These are phyloP conservation scores for Charina bottae DNA, from an alignment of 2,113 vertebrate species.

Conservation along the genomic window DNA sequence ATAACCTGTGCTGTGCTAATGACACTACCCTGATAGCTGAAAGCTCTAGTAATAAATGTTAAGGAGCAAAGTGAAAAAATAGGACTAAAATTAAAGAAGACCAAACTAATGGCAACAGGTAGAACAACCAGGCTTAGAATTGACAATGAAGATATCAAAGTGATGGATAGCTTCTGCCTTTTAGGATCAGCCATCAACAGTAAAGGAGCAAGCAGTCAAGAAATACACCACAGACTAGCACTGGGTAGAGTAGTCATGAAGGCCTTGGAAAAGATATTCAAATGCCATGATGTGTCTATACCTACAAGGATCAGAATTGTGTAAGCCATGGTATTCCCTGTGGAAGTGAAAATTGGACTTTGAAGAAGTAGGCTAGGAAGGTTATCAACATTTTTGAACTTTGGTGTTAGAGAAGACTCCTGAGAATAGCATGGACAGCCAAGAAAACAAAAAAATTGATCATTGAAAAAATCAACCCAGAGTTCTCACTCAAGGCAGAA, in stretches of 20 bases:
- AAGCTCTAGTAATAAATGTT: background rate
- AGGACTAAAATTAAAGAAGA: background rate
- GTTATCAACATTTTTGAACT: background rate
- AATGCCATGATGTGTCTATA: background rate
- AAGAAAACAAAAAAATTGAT: background rate
- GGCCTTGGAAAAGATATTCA: background rate
- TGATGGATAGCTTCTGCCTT: background rate
- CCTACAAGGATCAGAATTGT: background rate
- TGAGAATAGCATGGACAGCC: background rate
- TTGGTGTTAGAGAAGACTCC: background rate
- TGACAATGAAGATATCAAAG: background rate
- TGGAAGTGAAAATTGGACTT: background rate
- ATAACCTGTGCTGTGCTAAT: background rate
- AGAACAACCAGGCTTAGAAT: background rate
- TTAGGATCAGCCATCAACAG: background rate
- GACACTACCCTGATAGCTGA: background rate
- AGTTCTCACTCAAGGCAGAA: background rate
- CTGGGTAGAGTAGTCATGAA: background rate
- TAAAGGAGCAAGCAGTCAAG: background rate
- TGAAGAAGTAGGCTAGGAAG: background rate
- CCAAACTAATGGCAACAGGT: background rate
- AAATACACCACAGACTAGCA: background rate
- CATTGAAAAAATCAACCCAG: background rate
- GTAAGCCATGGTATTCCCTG: background rate
- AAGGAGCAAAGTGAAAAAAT: background rate